Evolutionary conservation across 2,888 invertebrate species (phyloP), one percentile per base, ranked within the genome.

Genomic region (Hypercompe scribonia): DNA sequence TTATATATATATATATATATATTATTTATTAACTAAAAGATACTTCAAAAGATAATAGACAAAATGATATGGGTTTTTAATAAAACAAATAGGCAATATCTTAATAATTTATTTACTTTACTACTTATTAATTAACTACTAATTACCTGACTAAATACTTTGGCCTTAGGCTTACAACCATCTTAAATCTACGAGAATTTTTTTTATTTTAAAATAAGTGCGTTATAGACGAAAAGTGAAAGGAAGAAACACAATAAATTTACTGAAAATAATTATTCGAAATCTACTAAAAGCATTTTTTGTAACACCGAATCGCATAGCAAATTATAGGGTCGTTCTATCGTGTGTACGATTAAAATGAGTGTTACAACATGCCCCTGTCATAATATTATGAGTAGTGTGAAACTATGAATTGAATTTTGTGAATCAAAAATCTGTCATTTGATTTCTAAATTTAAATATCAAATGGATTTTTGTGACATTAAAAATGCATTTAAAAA

Each of bases 331-430:
- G 77, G 76, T 75, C 72, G 68, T 72, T 73, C 78, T 82, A 88
- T 91, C 46, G 61, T 7, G 64, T n/a, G 39, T 65, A 82, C 93
- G 90, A 94, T 94, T 94, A 94, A 90, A 71, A 78, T 86, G 89
- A 90, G 90, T 88, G 86, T n/a, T 90, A 89, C 81, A 84, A 86
- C 88, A 90, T 86, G 87, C 84, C 84, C 80, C 87, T 92, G 93
- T 94, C 94, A 94, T 88, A 95, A 95, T 92, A 93, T 92, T 92
- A 66, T 34, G 65, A 73, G 65, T 65, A 61, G 65, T 74, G 65
- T 39, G 36, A 24, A 11, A 24, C n/a, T 50, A 31, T 34, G 63
- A 18, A 64, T 74, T 74, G 64, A n/a, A 54, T 24, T 54, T 3
- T 11, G 50, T 54, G 50, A 33, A 64, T 70, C 64, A 74, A 50